phyloP scores from a whole-genome alignment of 2,113 vertebrate genomes.

The Numenius arquata region DNA sequence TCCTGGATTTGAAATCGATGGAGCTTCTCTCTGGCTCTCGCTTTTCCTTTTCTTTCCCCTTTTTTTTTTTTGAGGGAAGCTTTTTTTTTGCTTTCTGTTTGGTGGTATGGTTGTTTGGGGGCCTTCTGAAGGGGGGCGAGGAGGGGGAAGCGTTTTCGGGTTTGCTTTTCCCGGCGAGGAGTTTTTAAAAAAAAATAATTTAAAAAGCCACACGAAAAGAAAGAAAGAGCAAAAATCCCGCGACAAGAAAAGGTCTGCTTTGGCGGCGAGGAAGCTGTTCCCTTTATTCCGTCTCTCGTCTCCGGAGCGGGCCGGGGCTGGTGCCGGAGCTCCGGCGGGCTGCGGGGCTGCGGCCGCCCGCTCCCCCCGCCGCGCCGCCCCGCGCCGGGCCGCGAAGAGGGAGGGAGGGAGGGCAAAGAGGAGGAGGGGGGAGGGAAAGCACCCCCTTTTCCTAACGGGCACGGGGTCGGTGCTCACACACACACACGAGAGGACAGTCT shows the following conservation, averaged over 20 bases:
- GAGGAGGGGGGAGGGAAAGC: neutral
- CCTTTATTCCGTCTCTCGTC: neutral
- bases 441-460: neutral
- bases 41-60: neutral
- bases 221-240: neutral
- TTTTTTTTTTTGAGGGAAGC: neutral
- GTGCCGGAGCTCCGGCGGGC: neutral
- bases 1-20: constrained; percentile 25
- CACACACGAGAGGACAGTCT: neutral
- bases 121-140: neutral
- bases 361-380: constrained; percentile 35
- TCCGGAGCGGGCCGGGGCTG: neutral
- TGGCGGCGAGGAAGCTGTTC: neutral
- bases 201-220: neutral
- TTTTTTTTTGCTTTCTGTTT: neutral
- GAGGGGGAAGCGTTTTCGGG: neutral
- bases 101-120: neutral
- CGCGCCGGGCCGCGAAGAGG: neutral
- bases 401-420: neutral
- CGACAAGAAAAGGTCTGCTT: neutral
- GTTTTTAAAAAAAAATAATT: neutral
- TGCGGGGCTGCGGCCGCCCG: neutral
- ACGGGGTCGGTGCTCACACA: neutral
- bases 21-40: neutral
- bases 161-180: constrained; percentile 54